Evolutionary conservation across 2,888 invertebrate species (phyloP).

Genomic region (Melanostoma mellinum): DNA sequence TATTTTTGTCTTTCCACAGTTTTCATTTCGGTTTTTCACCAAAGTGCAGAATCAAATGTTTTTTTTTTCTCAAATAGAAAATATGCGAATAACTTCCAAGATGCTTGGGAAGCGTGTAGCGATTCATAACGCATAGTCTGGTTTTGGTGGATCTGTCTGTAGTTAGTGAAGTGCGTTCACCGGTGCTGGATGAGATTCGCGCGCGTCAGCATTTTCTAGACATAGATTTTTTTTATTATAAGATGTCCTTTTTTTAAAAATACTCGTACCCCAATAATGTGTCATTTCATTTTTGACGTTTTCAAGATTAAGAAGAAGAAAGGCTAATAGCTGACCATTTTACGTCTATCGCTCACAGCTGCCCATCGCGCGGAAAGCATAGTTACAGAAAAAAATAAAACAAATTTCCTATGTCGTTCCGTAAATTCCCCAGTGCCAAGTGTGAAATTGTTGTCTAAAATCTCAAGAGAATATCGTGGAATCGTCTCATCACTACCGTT

Average conservation of each 20-base stretch:
- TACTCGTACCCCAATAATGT: conserved; percentile 13
- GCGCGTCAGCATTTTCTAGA: conserved; percentile 35
- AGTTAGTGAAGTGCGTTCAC: conserved; percentile 65
- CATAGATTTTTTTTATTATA: not conserved
- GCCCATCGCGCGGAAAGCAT: not conserved
- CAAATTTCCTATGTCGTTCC: conserved; percentile 40
- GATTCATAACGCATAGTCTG: conserved; percentile 59
- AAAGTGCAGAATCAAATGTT: conserved; percentile 36
- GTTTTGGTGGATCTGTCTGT: conserved; percentile 37
- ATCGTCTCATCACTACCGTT: not conserved
- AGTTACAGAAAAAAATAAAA: not conserved
- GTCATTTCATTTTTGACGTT: conserved; percentile 19
- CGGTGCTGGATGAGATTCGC: conserved; percentile 66
- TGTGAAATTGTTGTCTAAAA: conserved; percentile 65
- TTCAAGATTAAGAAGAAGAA: conserved; percentile 19
- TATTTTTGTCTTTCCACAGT: conserved; percentile 70
- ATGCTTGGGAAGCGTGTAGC: conserved; percentile 50
- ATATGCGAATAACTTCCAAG: conserved; percentile 64
- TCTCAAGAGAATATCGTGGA: conserved; percentile 6
- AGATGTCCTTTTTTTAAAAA: conserved; percentile 10
- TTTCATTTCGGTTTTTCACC: conserved; percentile 54
- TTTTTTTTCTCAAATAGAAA: conserved; percentile 56
- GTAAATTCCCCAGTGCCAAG: conserved; percentile 57
- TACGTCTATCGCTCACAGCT: conserved; percentile 9
- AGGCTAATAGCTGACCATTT: conserved; percentile 33